Evolutionary conservation across 1,140 invertebrate genomes (phyloP), one percentile per base, ranked within the genome.

Genomic region (Procambarus clarkii): DNA sequence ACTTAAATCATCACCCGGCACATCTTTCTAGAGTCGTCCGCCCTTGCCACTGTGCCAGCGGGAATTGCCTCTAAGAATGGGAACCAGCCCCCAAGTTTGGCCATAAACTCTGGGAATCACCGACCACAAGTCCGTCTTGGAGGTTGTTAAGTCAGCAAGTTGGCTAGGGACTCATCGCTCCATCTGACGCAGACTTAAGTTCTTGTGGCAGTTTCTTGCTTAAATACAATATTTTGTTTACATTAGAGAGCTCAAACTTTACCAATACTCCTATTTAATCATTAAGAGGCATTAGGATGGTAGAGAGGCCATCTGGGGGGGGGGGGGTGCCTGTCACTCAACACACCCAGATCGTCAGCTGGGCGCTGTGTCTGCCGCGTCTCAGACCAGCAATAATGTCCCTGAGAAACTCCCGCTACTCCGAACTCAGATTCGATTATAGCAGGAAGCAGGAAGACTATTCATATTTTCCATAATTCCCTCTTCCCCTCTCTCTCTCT

Each of bases 71-170:
- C 81, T 50, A 60, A 69, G 58, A 83, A 83, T 83, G 81, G 69
- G 81, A 83, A 81, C 79, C 46, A 46, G 34, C 48, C 60, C 13
- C 78, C 87, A 88, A 88, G 50, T 88, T 88, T 71, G 79, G 58
- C 60, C 87, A 81, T 88, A 88, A 82, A 88, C 54, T 82, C 79
- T 8, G 34, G 44, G 87, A 88, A 88, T 88, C 87, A 81, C 78
- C 71, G 80, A 21, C 87, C 79, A 74, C 78, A 88, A 82, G 87
- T 88, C 71, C 79, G 60, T 88, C 79, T 81, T 81, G 46, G 60
- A 11, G 87, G 44, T 34, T 74, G 86, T 88, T 81, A 88, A 88
- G 58, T 81, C 86, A 81, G 86, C 78, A 88, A 88, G 87, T 88
- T 88, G 18, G 58, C 60, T 50, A 3, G 24, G 69, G 2, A 24